Percentiles rank a stretch among this genome's conserved stretches.
Evolutionary conservation across 2,888 invertebrate species (phyloP).

Genomic region (Diarsia dahlii): DNA sequence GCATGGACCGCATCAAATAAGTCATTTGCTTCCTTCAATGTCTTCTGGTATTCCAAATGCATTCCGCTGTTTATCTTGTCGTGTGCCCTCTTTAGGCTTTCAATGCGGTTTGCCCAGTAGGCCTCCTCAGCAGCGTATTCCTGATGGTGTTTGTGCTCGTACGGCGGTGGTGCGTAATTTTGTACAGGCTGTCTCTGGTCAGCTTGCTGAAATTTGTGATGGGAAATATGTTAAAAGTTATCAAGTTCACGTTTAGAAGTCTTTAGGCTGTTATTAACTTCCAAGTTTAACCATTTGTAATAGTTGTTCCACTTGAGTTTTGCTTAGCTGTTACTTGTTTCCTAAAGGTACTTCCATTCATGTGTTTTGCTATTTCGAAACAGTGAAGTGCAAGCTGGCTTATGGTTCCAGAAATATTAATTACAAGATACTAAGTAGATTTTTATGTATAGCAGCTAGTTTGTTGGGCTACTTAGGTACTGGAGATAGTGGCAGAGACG

Average conservation of each 20-base stretch:
- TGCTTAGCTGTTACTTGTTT: background rate
- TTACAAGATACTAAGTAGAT: background rate
- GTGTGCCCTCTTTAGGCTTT: conserved; percentile 83
- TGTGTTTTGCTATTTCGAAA: background rate
- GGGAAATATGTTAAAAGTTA: background rate
- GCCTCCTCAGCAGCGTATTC: conserved; percentile 85
- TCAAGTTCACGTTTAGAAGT: background rate
- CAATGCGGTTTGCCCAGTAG: conserved; percentile 87
- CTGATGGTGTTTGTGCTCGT: conserved; percentile 77
- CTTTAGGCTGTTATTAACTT: background rate
- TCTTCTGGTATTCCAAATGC: conserved; percentile 86
- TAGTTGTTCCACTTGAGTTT: background rate
- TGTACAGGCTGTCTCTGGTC: conserved; percentile 73
- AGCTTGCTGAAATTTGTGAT: conserved; percentile 77
- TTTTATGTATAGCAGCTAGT: background rate
- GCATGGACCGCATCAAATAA: conserved; percentile 80
- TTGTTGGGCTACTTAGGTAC: background rate
- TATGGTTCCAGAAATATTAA: background rate
- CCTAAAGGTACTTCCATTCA: background rate
- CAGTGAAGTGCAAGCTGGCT: background rate
- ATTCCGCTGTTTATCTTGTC: conserved; percentile 85
- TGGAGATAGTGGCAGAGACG: background rate
- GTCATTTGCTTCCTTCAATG: conserved; percentile 85
- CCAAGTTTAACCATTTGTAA: background rate
- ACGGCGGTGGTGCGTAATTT: conserved; percentile 77